Conservation (phyloP, 2,888 invertebrate species). For the Caenorhabditis doughertyi region DNA sequence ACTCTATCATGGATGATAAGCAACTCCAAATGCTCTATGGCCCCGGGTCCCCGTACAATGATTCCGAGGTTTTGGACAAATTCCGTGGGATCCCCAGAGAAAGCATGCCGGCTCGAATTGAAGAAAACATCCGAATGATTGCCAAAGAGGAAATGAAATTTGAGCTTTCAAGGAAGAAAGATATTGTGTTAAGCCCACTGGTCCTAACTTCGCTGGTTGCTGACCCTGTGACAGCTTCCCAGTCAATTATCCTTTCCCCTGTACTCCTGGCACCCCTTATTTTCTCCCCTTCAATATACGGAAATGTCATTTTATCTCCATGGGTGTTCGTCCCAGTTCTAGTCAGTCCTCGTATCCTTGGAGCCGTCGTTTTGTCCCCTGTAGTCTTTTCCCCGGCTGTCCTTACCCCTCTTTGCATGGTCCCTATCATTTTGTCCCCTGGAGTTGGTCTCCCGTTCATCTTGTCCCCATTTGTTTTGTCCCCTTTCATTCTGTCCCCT, state of each 20-base stretch:
- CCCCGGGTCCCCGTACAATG: slow-evolving; percentile 69
- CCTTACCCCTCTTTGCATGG: slow-evolving; percentile 64
- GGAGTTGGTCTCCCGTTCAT: slow-evolving; percentile 63
- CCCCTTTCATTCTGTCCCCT: slow-evolving; percentile 66
- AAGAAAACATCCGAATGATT: slow-evolving; percentile 64
- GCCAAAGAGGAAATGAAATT: slow-evolving; percentile 67
- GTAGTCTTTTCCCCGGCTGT: slow-evolving; percentile 60
- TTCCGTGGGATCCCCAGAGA: slow-evolving; percentile 53
- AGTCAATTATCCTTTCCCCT: slow-evolving; percentile 69
- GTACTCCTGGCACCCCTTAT: slow-evolving; percentile 64
- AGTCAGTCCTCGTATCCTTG: slow-evolving; percentile 66
- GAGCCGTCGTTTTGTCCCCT: slow-evolving; percentile 65
- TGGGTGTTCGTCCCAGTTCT: slow-evolving; percentile 72
- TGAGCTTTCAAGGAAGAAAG: slow-evolving; percentile 57
- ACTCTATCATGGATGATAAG: slow-evolving; percentile 62
- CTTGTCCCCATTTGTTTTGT: slow-evolving; percentile 64
- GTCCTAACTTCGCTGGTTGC: slow-evolving; percentile 43
- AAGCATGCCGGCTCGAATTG: slow-evolving; percentile 64
- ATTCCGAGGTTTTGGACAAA: slow-evolving; percentile 61
- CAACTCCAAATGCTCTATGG: slow-evolving; percentile 74
- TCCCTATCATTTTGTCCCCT: slow-evolving; percentile 69
- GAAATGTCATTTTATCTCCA: slow-evolving; percentile 65
- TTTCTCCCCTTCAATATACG: slow-evolving; percentile 67
- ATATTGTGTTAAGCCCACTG: slow-evolving; percentile 64
- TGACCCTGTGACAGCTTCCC: slow-evolving; percentile 63